Evolutionary conservation across 2,888 invertebrate species (phyloP).

Genomic region (Opisthograptis luteolata): DNA sequence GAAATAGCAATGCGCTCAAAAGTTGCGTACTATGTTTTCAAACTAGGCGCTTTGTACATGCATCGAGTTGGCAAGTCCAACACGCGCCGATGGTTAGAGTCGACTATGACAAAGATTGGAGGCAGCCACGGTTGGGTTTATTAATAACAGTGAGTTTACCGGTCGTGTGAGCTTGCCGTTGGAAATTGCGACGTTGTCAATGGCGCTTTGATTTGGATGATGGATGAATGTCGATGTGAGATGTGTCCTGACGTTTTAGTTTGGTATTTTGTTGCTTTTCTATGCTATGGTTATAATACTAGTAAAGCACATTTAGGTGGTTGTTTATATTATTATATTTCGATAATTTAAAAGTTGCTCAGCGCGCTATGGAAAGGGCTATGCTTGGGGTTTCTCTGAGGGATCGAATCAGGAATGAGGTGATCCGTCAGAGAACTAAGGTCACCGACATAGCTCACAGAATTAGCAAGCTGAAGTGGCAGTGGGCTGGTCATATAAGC

Average conservation of each 20-base stretch:
- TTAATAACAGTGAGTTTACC: constrained; percentile 73
- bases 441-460: too few species aligned
- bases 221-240: not conserved
- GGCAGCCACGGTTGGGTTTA: constrained; percentile 67
- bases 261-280: not conserved
- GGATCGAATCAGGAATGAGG: too few species aligned
- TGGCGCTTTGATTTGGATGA: constrained; percentile 41
- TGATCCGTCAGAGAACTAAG: too few species aligned
- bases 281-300: too few species aligned
- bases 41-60: constrained; percentile 53
- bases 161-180: constrained; percentile 49
- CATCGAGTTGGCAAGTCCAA: constrained; percentile 71
- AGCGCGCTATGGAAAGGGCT: too few species aligned
- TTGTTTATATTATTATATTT: too few species aligned
- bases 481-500: too few species aligned
- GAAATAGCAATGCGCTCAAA: not conserved
- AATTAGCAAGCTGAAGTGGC: too few species aligned
- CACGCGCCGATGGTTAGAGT: constrained; percentile 72
- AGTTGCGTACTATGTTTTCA: not conserved
- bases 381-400: too few species aligned
- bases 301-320: too few species aligned
- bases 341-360: too few species aligned
- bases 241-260: not conserved
- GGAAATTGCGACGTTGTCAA: constrained; percentile 38
- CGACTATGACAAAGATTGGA: constrained; percentile 79